Evolutionary conservation across 2,888 invertebrate genomes (phyloP), one percentile per base, ranked within the genome.

Genomic region (Harpalus rubripes): DNA sequence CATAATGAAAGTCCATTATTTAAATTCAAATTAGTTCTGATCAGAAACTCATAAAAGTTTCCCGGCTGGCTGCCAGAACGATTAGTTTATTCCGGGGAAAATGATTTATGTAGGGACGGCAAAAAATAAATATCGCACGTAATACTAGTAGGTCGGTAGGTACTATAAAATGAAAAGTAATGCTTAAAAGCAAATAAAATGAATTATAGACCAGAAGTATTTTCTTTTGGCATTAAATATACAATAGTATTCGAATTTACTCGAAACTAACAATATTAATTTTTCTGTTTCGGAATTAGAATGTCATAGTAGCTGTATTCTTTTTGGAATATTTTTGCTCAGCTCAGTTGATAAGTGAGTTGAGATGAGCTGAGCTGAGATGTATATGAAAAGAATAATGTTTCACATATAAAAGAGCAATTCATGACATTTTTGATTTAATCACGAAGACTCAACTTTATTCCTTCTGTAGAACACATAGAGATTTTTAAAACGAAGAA

Each of bases 1-100:
- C 68, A 68, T 39, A 68, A 32, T 68, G 68, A 68, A 68, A 68
- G 39, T 32, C 10, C 32, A 39, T 68, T 32, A 41, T 68, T 68
- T 39, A 68, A n/a, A 39, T 68, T 52, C 44, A 68, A 22, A 15
- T 68, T 68, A 68, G n/a, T 39, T 68, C 16, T 26, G n/a, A 26
- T 63, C 26, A 26, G 22, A 63, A 18, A 16, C 15, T 16, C 16
- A 12, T 26, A 63, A 63, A 63, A 68, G 39, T 68, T 59, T 15
- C 1, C 15, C 15, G 68, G 68, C 68, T 32, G 7, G 15, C 1
- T 12, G 68, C 68, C 68, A 68, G 32, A 26, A 10, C 39, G 68
- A 68, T 68, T 68, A 68, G 12, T 12, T 52, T 52, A 52, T 52
- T 52, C 10, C 10, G 0, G 44, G 12, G 32, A 68, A 68, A 39